These are phyloP conservation scores for Dinomys branickii DNA, from an alignment of 2,113 vertebrate species.

Conservation along the genomic window DNA sequence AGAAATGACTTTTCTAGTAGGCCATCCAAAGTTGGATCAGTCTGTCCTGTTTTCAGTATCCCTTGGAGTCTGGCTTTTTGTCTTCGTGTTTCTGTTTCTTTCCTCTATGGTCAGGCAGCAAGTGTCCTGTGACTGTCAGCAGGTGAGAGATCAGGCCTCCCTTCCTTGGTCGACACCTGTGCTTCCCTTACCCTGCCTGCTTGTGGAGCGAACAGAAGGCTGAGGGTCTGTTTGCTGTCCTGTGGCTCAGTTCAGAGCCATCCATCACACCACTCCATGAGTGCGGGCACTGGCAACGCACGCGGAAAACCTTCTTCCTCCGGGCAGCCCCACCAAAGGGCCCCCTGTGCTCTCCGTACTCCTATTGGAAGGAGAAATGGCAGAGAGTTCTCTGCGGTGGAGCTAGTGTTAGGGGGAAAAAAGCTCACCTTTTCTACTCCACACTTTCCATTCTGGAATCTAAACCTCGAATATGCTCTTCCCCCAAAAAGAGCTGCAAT, in stretches of 20 bases:
- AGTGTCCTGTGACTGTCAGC: conserved; percentile 68
- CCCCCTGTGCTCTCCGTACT: conserved; percentile 73
- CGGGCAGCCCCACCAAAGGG: conserved; percentile 75
- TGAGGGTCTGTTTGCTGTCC: conserved; percentile 81
- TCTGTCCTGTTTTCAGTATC: conserved; percentile 69
- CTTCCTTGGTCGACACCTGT: conserved; percentile 78
- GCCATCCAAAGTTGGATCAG: conserved; percentile 50
- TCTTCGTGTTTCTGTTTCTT: conserved; percentile 67
- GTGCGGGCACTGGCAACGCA: conserved; percentile 75
- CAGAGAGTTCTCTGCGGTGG: conserved; percentile 70
- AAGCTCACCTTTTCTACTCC: conserved; percentile 19
- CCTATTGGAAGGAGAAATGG: conserved; percentile 76
- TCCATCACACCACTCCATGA: conserved; percentile 76
- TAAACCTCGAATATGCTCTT: conserved; percentile 71
- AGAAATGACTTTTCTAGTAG: conserved; percentile 46
- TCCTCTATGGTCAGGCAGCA: conserved; percentile 53
- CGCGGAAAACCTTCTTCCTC: conserved; percentile 58
- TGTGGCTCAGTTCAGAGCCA: conserved; percentile 72
- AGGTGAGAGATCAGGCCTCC: conserved; percentile 66
- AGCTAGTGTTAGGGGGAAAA: conserved; percentile 49
- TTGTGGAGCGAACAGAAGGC: conserved; percentile 83
- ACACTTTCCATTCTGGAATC: conserved; percentile 36
- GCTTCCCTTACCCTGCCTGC: conserved; percentile 73
- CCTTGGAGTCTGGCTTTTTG: conserved; percentile 76
- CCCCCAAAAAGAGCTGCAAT: neutral